Evolutionary conservation across 1,140 invertebrate genomes (phyloP).

Genomic region (Globodera ellingtonae): DNA sequence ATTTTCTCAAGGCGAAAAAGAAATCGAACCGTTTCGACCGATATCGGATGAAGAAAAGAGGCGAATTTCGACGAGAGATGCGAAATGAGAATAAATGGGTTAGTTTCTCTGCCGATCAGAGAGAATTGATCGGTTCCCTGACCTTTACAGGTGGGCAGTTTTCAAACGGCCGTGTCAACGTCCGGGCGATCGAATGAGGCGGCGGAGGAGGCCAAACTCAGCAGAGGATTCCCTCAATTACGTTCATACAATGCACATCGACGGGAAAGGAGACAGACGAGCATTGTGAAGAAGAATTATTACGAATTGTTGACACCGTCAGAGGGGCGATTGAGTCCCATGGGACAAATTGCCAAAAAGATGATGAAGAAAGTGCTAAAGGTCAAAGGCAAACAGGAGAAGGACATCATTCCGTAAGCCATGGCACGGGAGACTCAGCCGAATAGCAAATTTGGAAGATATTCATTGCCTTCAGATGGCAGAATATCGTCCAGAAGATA

Average conservation of each 20-base stretch:
- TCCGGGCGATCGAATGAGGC: not conserved
- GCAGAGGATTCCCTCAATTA: not conserved
- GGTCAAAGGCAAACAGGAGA: slow-evolving; percentile 28
- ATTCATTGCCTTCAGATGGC: slow-evolving; percentile 46
- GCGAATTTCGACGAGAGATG: slow-evolving; percentile 2
- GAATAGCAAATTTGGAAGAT: not conserved
- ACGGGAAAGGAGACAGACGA: slow-evolving; percentile 13
- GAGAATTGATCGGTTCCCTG: slow-evolving; percentile 6
- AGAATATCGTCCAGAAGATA: slow-evolving; percentile 37
- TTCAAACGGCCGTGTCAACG: slow-evolving; percentile 1
- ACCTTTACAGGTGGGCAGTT: slow-evolving; percentile 17
- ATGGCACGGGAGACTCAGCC: not conserved
- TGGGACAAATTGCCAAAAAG: slow-evolving; percentile 35
- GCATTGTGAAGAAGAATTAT: slow-evolving; percentile 21
- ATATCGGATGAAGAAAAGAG: slow-evolving; percentile 13
- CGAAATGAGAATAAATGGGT: not conserved
- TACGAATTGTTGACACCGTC: slow-evolving; percentile 26
- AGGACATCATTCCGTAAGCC: slow-evolving; percentile 28
- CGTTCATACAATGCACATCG: slow-evolving; percentile 4
- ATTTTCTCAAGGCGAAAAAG: slow-evolving; percentile 1
- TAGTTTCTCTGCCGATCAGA: too few species aligned
- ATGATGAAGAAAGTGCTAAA: slow-evolving; percentile 29
- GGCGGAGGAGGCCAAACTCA: not conserved
- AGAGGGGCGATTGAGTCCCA: slow-evolving; percentile 26
- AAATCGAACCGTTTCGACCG: not conserved